phyloP scores from a whole-genome alignment of 2,797 vertebrate genomes.

The Acipenser ruthenus region DNA sequence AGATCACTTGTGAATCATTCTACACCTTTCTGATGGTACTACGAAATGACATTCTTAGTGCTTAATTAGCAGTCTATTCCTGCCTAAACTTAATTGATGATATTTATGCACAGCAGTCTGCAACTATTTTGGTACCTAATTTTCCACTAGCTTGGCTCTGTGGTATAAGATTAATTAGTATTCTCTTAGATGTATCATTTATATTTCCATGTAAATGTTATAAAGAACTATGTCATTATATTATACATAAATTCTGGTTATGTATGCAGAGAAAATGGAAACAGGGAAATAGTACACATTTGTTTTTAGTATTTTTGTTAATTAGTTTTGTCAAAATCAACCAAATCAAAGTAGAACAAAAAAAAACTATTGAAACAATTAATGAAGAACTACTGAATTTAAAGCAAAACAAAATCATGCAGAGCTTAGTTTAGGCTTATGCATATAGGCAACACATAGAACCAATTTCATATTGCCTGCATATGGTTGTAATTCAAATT shows the following conservation, averaged over 20 bases:
- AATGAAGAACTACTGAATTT: not conserved
- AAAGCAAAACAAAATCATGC: too few species aligned
- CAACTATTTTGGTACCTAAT: constrained; percentile 49
- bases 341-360: not conserved
- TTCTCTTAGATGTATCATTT: constrained; percentile 33
- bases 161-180: constrained; percentile 46
- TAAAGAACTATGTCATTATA: constrained; percentile 40
- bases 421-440: too few species aligned
- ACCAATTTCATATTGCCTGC: too few species aligned
- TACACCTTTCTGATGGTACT: not conserved
- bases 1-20: not conserved
- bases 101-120: constrained; percentile 50
- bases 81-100: constrained; percentile 43
- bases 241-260: constrained; percentile 44
- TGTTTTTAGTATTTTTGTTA: too few species aligned
- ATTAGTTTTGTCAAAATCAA: constrained; percentile 6
- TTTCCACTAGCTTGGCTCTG: constrained; percentile 42
- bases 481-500: too few species aligned
- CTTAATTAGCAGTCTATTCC: constrained; percentile 39
- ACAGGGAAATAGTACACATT: not conserved
- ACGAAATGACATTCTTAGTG: not conserved
- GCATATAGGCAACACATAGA: too few species aligned
- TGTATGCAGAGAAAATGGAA: constrained; percentile 12
- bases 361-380: constrained; percentile 1
- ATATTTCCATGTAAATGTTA: constrained; percentile 54